phyloP scores from a whole-genome alignment of 2,113 vertebrate species.

The Proterorhinus semilunaris region DNA sequence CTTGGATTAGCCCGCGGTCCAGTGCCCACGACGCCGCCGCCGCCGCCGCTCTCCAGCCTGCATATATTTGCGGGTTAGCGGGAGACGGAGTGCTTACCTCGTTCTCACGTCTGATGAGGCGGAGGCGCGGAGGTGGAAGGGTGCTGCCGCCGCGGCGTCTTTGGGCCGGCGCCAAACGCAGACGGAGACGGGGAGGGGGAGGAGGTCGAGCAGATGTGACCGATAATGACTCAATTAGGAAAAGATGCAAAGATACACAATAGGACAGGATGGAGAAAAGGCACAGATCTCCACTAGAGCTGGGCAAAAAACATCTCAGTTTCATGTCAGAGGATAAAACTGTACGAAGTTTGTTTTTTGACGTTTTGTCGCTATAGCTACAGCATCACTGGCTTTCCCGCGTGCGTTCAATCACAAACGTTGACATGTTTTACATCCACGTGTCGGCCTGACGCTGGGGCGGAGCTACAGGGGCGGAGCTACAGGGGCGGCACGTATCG shows the following conservation, averaged over 20 bases:
- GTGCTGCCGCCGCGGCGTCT: neutral
- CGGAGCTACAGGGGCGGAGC: no score
- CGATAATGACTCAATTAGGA: neutral
- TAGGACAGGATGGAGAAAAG: no score
- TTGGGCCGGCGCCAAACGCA: neutral
- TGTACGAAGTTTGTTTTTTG: no score
- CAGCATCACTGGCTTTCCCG: no score
- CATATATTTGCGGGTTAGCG: constrained; percentile 3
- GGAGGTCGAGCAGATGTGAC: neutral
- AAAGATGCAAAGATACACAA: neutral
- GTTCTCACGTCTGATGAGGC: constrained; percentile 10
- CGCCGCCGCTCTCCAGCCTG: neutral
- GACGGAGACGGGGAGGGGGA: neutral
- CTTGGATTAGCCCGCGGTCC: neutral
- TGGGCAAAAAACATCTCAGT: no score
- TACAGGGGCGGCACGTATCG: no score
- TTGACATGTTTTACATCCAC: no score
- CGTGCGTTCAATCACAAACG: no score
- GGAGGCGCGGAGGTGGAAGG: constrained; percentile 1
- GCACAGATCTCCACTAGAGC: no score
- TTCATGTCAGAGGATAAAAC: no score
- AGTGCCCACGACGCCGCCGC: neutral
- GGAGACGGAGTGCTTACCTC: constrained; percentile 1
- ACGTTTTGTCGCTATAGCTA: no score
- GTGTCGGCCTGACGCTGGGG: no score